These are phyloP conservation scores for Biston betularia DNA, from an alignment of 2,888 invertebrate genomes.

Conservation along the genomic window DNA sequence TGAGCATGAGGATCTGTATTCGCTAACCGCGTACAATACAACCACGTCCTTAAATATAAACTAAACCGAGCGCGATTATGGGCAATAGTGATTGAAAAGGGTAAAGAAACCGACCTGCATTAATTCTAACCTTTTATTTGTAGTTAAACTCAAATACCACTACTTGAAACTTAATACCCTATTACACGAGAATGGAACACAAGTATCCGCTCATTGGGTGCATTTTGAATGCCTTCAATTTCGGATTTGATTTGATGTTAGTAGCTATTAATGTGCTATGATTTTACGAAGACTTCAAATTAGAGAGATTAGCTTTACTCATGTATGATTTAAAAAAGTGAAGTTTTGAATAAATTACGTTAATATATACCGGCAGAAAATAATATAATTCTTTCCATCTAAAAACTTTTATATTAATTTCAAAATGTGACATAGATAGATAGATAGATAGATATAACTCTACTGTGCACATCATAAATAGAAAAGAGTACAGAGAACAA, in stretches of 20 bases:
- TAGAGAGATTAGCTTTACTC: constrained; percentile 11
- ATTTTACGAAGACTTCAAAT: constrained; percentile 25
- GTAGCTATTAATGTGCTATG: constrained; percentile 40
- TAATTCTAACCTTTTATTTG: constrained; percentile 67
- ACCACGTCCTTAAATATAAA: constrained; percentile 60
- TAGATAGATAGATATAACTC: too few species aligned
- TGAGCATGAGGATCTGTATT: background rate
- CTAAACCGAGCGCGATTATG: constrained; percentile 79
- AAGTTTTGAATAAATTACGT: background rate
- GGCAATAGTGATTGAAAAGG: constrained; percentile 84
- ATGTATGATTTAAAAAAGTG: background rate
- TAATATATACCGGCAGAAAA: background rate
- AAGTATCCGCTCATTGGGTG: constrained; percentile 46
- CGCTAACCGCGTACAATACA: constrained; percentile 44
- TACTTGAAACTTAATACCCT: constrained; percentile 57
- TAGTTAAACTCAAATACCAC: constrained; percentile 61
- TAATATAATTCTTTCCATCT: background rate
- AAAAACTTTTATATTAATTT: background rate
- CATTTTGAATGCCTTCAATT: constrained; percentile 42
- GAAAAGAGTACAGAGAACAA: too few species aligned
- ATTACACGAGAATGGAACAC: constrained; percentile 49
- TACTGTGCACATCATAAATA: too few species aligned
- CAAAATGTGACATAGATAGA: too few species aligned
- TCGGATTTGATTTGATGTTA: constrained; percentile 38
- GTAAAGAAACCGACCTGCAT: constrained; percentile 73